Evolutionary conservation across 2,888 invertebrate species (phyloP), one percentile per base, ranked within the genome.

Genomic region (Drosophila helvetica): DNA sequence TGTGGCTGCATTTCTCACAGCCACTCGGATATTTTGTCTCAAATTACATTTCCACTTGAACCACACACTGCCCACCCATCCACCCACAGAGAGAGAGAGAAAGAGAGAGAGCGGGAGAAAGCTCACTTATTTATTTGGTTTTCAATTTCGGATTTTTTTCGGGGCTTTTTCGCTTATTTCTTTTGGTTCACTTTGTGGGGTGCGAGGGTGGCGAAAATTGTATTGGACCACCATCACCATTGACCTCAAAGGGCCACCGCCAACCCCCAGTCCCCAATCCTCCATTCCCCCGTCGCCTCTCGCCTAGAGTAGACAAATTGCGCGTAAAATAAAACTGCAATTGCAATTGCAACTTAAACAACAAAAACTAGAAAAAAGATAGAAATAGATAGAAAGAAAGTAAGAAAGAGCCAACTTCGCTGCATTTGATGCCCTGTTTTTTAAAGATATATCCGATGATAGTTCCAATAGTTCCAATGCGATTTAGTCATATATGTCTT

Each of bases 251-350:
- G 38, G n/a, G 52, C 52, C 19, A 22, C 17, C 18, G 12, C 15
- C 43, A 25, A 25, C n/a, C 17, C 15, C 19, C 33, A 10, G 5
- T 27, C 17, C 43, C 25, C 19, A 9, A 17, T 3, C 25, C 17
- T 25, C 25, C 19, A 9, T 12, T 3, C 25, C 33, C 17, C 7
- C 22, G 2, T 38, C 46, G 10, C 30, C 38, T 15, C 42, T 51
- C 18, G 33, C 25, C 45, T 10, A 22, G 50, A 50, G 70, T 77
- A 75, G 80, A 84, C 86, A 87, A 84, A 84, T 84, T 84, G 83
- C 88, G 86, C 86, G 88, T 83, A 79, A 87, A 84, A 85, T 78
- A 79, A 84, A 85, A 85, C 88, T 77, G 72, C 67, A 77, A 79
- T 85, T 75, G 75, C 82, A 79, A 77, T 75, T 77, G 70, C 79